phyloP scores from a whole-genome alignment of 2,888 invertebrate genomes.

The Drosophila lacicola region DNA sequence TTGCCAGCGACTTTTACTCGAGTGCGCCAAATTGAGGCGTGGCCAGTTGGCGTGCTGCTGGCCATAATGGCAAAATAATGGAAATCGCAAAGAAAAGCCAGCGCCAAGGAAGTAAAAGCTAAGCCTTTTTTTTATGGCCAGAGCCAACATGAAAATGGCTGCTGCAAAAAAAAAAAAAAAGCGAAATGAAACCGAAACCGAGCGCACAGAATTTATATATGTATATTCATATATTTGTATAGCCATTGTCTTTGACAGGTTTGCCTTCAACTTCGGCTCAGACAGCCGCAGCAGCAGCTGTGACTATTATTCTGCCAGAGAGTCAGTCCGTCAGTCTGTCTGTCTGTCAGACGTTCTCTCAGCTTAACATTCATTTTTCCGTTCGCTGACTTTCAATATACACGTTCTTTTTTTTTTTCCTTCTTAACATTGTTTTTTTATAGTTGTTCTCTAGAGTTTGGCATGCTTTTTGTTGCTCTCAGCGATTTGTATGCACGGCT shows the following conservation, averaged over 20 bases:
- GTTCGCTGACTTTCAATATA: constrained; percentile 68
- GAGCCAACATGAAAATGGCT: constrained; percentile 14
- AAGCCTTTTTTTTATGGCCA: constrained; percentile 1
- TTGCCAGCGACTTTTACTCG: constrained; percentile 73
- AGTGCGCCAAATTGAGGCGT: constrained; percentile 72
- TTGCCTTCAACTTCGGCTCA: constrained; percentile 78
- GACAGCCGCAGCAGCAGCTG: constrained; percentile 61
- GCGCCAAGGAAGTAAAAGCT: constrained; percentile 73
- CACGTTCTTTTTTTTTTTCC: not conserved
- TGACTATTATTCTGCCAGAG: constrained; percentile 37
- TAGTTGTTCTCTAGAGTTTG: constrained; percentile 42
- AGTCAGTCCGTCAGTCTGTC: constrained; percentile 3
- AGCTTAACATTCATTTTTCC: constrained; percentile 72
- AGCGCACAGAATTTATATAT: constrained; percentile 36
- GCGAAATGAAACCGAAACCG: constrained; percentile 40
- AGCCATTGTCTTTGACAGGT: constrained; percentile 78
- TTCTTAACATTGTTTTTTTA: constrained; percentile 8
- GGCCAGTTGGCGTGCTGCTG: constrained; percentile 50
- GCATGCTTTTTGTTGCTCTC: constrained; percentile 45
- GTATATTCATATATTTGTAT: constrained; percentile 37
- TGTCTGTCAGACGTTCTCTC: constrained; percentile 40
- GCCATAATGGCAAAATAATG: constrained; percentile 70
- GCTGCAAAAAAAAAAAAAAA: constrained; percentile 21
- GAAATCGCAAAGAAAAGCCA: constrained; percentile 34
- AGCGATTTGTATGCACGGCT: constrained; percentile 24